Conservation (phyloP, 2,888 invertebrate species). For the Cylloceria caligata region DNA sequence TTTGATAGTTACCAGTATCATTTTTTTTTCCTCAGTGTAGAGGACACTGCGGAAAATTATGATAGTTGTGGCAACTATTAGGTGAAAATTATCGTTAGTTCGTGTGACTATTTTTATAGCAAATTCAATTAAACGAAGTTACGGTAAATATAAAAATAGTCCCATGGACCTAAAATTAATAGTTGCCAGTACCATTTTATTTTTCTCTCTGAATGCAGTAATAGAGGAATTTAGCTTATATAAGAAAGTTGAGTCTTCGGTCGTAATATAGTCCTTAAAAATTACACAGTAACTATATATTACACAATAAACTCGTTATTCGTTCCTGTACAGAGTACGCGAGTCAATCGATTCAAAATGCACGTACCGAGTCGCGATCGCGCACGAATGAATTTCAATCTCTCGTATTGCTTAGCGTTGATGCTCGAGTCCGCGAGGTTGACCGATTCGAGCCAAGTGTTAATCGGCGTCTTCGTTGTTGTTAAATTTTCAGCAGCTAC, state of each 20-base stretch:
- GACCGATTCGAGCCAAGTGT: constrained; percentile 1
- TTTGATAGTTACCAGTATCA: too few relatives aligned
- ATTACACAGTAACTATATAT: constrained; percentile 37
- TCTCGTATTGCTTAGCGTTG: constrained; percentile 66
- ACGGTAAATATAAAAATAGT: too few relatives aligned
- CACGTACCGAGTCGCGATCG: constrained; percentile 63
- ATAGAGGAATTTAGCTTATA: too few relatives aligned
- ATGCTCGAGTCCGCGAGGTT: constrained; percentile 1
- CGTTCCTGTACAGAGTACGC: constrained; percentile 63
- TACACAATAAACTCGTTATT: constrained; percentile 62
- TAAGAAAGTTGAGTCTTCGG: constrained; percentile 17
- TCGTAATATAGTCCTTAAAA: constrained; percentile 10
- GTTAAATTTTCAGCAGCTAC: constrained; percentile 18
- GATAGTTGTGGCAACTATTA: too few relatives aligned
- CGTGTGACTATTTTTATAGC: too few relatives aligned
- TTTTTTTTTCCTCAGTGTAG: too few relatives aligned
- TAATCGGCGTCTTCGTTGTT: constrained; percentile 27
- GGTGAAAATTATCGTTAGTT: too few relatives aligned
- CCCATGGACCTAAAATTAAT: too few relatives aligned
- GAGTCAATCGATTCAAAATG: constrained; percentile 63
- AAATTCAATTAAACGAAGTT: too few relatives aligned
- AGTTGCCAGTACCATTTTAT: too few relatives aligned
- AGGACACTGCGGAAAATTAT: too few relatives aligned
- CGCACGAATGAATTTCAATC: constrained; percentile 63
- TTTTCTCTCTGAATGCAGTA: too few relatives aligned